phyloP scores from a whole-genome alignment of 2,113 vertebrate species.

The Colius striatus region DNA sequence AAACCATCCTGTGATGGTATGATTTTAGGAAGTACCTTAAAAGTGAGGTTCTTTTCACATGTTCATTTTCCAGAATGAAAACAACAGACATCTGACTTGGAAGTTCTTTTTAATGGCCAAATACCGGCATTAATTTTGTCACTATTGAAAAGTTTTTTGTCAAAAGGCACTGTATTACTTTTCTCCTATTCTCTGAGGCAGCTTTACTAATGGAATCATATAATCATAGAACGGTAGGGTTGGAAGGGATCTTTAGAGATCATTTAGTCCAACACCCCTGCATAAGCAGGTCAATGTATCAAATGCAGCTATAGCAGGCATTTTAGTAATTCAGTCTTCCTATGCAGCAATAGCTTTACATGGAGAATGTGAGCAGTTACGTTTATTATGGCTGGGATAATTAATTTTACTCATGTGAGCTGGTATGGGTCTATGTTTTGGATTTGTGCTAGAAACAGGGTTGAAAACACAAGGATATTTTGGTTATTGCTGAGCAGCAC shows the following conservation, averaged over 20 bases:
- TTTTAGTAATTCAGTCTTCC: neutral
- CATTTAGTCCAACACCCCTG: too few species aligned
- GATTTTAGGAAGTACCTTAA: neutral
- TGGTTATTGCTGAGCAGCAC: too few species aligned
- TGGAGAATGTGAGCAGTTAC: neutral
- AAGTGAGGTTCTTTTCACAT: neutral
- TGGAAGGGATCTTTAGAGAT: too few species aligned
- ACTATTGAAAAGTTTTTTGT: neutral
- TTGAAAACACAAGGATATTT: too few species aligned
- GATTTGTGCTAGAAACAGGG: too few species aligned
- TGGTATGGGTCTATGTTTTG: too few species aligned
- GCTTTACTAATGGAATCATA: neutral
- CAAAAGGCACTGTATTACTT: neutral
- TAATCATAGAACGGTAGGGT: too few species aligned
- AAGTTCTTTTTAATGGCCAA: neutral
- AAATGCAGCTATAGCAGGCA: neutral
- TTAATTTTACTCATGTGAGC: too few species aligned
- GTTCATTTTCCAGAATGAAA: neutral
- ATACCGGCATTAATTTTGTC: neutral
- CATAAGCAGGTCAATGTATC: too few species aligned
- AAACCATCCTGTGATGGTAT: neutral
- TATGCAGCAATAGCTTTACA: neutral
- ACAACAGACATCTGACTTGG: neutral
- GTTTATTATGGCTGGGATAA: too few species aligned
- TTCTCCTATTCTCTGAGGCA: neutral